Evolutionary conservation across 2,797 vertebrate genomes (phyloP).

Genomic region (Smutsia gigantea): DNA sequence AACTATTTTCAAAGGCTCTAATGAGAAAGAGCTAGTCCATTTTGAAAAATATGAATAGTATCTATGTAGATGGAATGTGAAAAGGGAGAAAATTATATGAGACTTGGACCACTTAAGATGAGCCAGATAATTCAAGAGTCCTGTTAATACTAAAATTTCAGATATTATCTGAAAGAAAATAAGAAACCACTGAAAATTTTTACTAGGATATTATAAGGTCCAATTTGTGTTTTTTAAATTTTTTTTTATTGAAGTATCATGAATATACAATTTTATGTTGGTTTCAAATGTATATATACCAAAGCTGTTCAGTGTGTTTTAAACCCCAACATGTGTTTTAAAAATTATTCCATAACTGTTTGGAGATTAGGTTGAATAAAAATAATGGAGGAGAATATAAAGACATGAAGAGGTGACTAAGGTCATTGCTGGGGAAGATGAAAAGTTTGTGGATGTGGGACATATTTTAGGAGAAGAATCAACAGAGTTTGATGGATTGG

Average conservation of each 20-base stretch:
- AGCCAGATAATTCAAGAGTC: background rate
- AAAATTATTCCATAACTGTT: background rate
- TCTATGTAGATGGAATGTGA: background rate
- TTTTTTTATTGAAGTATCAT: too few relatives aligned
- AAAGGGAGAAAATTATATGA: background rate
- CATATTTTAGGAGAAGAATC: background rate
- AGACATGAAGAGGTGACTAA: background rate
- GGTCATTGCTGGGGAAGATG: too few relatives aligned
- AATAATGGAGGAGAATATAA: background rate
- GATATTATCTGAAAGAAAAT: background rate
- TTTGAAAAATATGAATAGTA: background rate
- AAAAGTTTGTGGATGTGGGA: background rate
- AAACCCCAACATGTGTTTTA: too few relatives aligned
- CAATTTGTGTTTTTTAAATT: background rate
- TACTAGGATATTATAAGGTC: background rate
- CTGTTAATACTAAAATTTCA: background rate
- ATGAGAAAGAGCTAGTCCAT: background rate
- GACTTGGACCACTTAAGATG: background rate
- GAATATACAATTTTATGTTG: too few relatives aligned
- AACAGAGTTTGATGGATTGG: too few relatives aligned
- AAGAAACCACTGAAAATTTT: background rate
- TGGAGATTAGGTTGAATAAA: background rate
- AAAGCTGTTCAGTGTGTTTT: too few relatives aligned
- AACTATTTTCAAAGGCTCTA: background rate
- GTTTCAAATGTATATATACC: too few relatives aligned